These are phyloP conservation scores for Knipowitschia caucasica DNA, from an alignment of 2,797 vertebrate species.

Conservation along the genomic window DNA sequence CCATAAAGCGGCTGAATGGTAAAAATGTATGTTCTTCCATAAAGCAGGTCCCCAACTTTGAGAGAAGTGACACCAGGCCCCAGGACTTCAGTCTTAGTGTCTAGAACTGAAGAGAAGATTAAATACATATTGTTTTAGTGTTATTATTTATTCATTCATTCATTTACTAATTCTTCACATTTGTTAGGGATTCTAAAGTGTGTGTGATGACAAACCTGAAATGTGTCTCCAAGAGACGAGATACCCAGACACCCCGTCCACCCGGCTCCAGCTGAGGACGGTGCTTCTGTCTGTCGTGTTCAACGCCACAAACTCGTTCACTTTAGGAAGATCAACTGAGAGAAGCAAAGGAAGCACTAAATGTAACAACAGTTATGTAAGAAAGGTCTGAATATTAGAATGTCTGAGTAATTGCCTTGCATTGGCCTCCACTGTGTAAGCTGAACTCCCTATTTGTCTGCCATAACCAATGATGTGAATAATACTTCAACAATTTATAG, in stretches of 20 bases:
- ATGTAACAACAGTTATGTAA: not conserved
- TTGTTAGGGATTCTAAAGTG: conserved; percentile 13
- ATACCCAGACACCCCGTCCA: conserved; percentile 76
- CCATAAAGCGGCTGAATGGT: conserved; percentile 82
- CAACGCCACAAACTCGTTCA: conserved; percentile 67
- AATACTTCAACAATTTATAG: no score
- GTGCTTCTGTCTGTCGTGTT: conserved; percentile 71
- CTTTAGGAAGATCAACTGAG: conserved; percentile 82
- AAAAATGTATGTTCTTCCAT: conserved; percentile 80
- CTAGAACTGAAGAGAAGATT: conserved; percentile 62
- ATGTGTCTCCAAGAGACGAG: conserved; percentile 80
- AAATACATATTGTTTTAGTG: not conserved
- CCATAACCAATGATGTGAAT: no score
- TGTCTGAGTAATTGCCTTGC: no score
- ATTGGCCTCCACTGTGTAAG: no score
- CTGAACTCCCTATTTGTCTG: no score
- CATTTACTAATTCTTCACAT: no score
- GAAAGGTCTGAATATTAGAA: no score
- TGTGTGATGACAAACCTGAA: conserved; percentile 63
- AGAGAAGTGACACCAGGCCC: conserved; percentile 66
- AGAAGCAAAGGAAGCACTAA: not conserved
- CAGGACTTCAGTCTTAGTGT: conserved; percentile 70
- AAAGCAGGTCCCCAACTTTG: conserved; percentile 71
- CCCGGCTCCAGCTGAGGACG: conserved; percentile 78
- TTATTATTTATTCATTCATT: not conserved